Evolutionary conservation across 64 coral and sea anemone genomes (phyloP), one percentile per base, ranked within the genome.

Genomic region (Montipora capricornis): DNA sequence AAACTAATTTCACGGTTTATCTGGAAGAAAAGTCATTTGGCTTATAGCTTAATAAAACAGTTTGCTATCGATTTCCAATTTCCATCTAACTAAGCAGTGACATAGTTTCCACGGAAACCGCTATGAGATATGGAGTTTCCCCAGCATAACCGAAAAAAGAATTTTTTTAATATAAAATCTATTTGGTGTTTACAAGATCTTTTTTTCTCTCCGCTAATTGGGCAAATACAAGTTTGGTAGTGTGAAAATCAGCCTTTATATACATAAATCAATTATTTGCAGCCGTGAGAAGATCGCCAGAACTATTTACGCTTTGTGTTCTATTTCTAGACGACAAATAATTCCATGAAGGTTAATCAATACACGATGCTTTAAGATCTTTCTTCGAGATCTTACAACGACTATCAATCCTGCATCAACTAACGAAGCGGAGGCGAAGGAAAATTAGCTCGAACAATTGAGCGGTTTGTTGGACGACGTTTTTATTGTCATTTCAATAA

Each of bases 401-500:
- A 37, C 37, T 37, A 37, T 37, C 37, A 37, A 37, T 37, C 37
- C 37, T 37, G 1, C 37, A 37, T 37, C 37, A 37, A 37, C 37
- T 37, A 37, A 37, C 37, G 37, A 37, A 37, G 37, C 37, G 1
- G 37, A 37, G 37, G 37, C 37, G 37, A 37, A 37, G 37, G 37
- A 37, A 37, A 37, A 37, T 37, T 37, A 22, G 37, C 75, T 14
- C 17, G 19, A 76, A 44, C 11, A 14, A 44, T 5, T 14, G 46
- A 76, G 74, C 6, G 10, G 5, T 73, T 67, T 67, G 62, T 13
- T 67, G 10, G 62, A 12, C 11, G 69, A 4, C 26, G 20, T 68
- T 84, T 45, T 84, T 68, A 68, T 84, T 47, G 46, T 84, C 20
- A 46, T n/a, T 5, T 66, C 5, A 84, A 68, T 45, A 47, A 67